Evolutionary conservation across 2,113 vertebrate genomes (phyloP).

Genomic region (Corvus cornix): DNA sequence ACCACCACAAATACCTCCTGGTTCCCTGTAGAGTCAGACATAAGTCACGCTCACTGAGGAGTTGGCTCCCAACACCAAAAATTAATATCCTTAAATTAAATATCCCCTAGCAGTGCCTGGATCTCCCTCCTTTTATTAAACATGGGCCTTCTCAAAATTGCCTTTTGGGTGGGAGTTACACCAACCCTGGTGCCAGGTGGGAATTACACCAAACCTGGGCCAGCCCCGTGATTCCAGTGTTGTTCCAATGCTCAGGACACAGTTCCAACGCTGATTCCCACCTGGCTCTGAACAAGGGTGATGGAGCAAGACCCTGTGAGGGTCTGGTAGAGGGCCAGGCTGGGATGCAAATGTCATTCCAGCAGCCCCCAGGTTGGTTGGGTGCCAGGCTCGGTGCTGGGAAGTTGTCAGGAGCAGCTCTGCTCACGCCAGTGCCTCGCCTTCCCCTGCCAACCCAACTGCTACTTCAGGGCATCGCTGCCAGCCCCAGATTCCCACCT

Average conservation of each 20-base stretch:
- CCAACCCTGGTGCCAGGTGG: not conserved
- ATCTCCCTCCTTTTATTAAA: not conserved
- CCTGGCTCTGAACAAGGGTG: not conserved
- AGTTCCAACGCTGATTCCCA: not conserved
- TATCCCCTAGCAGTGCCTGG: not conserved
- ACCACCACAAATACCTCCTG: not conserved
- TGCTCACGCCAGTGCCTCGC: not conserved
- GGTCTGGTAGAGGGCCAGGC: not conserved
- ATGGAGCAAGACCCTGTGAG: not conserved
- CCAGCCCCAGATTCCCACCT: conserved; percentile 11
- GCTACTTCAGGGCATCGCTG: not conserved
- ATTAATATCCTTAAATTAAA: not conserved
- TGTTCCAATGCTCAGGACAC: not conserved
- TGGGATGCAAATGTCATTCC: not conserved
- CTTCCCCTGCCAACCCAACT: not conserved
- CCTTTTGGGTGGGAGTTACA: not conserved
- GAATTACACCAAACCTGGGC: not conserved
- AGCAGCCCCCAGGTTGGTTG: not conserved
- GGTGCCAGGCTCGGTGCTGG: not conserved
- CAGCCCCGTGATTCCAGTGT: not conserved
- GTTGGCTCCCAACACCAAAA: not conserved
- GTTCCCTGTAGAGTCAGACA: not conserved
- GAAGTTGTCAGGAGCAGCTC: not conserved
- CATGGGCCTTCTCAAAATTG: not conserved
- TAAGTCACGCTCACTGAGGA: not conserved